phyloP scores from a whole-genome alignment of 2,113 vertebrate species.

The human (Homo sapiens) region GRCh38 chr11:28897501-28898000 shows the following conservation, averaged over 20 bases:
- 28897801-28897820: not conserved
- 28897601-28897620: not conserved
- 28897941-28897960: not conserved
- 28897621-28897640: not conserved
- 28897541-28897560: not conserved
- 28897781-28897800: not conserved
- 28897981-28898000: not conserved
- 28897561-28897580: not conserved
- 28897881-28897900: not conserved
- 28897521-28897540: not conserved
- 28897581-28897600: not conserved
- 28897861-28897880: not conserved
- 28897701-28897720: rapidly evolving
- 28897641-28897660: not conserved
- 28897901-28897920: not conserved
- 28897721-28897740: not conserved
- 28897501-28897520: constrained; percentile 19
- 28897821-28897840: not conserved
- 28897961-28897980: not conserved
- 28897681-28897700: not conserved
- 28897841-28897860: not conserved
- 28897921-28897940: not conserved
- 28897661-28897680: not conserved
- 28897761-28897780: not conserved
- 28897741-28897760: not conserved